Base-by-base conservation (phyloP, 2,888 invertebrate species). In the Piscicola geometra region DNA sequence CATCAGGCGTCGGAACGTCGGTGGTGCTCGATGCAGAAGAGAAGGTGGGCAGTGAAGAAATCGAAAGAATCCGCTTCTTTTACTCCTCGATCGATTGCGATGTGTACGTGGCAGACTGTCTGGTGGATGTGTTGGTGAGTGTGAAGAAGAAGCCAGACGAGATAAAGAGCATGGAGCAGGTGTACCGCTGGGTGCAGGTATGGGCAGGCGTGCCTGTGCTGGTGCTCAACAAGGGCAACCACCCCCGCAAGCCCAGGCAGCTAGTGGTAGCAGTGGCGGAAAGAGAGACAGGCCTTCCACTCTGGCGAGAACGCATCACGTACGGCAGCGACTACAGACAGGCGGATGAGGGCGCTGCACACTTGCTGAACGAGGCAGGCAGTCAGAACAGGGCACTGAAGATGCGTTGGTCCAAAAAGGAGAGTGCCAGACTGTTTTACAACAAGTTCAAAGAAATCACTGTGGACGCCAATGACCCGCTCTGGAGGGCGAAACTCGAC, bases 201-300 rank as follows among this genome's bases (percentile, higher is more conserved):
- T 73, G 73, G 73, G 64, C 52, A 18, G 73, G 73, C 32, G 73
- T 73, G 35, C 73, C 73, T 1, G 73, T 73, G 12, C 60, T 73
- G 9, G 60, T 73, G 15, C 36, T 73, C 35, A 41, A 73, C 36
- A 12, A 30, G 0, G 73, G 73, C 21, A n/a, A 64, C 21, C 33
- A 64, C 18, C n/a, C 28, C n/a, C 56, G 73, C 21, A 32, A 30
- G 28, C 73, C 73, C 9, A 73, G 73, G 36, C 50, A 41, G 36
- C 30, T 73, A 15, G 36, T 36, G 21, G 52, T 73, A 5, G 73
- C 56, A 25, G n/a, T 73, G 30, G 73, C 73, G n/a, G 52, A 73
- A 35, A 32, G 73, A 28, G 73, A 73, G 30, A 73, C 73, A 0
- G 73, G 73, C 18, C 18, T 73, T 33, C 56, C 73, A 2, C 64